Evolutionary conservation across 2,113 vertebrate species (phyloP).

Genomic region (Calyptommatus sinebrachiatus): DNA sequence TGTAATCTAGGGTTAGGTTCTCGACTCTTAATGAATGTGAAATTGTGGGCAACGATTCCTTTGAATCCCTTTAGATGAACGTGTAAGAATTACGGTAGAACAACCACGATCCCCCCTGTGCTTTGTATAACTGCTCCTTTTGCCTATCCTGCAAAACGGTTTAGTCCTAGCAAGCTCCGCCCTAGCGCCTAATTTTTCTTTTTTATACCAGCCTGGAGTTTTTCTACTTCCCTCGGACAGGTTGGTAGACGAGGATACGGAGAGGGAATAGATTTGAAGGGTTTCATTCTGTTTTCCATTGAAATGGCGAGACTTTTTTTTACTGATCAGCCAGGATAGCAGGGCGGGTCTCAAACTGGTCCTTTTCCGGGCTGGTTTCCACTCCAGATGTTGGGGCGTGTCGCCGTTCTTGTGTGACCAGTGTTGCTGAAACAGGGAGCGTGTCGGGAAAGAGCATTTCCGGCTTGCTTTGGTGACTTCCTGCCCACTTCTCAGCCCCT

Average conservation of each 20-base stretch:
- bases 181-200: slow-evolving; percentile 58
- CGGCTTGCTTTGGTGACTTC: background rate
- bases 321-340: background rate
- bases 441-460: slow-evolving; percentile 2
- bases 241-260: slow-evolving; percentile 41
- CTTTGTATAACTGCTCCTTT: slow-evolving; percentile 67
- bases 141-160: slow-evolving; percentile 65
- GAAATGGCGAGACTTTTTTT: slow-evolving; percentile 19
- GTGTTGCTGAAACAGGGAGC: background rate
- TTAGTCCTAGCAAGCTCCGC: slow-evolving; percentile 55
- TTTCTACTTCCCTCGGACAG: slow-evolving; percentile 60
- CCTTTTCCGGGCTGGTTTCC: background rate
- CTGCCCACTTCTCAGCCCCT: background rate
- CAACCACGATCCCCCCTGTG: slow-evolving; percentile 26
- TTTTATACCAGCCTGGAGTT: slow-evolving; percentile 66
- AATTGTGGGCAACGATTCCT: slow-evolving; percentile 68
- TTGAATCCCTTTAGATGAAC: slow-evolving; percentile 60
- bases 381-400: background rate
- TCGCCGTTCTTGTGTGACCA: slow-evolving; percentile 15
- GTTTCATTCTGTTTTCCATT: background rate
- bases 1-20: slow-evolving; percentile 66
- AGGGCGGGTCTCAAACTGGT: slow-evolving; percentile 2
- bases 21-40: slow-evolving; percentile 74
- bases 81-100: slow-evolving; percentile 61
- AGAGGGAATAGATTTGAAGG: slow-evolving; percentile 36